These are phyloP conservation scores for Formicarius rufipectus DNA, from an alignment of 2,113 vertebrate genomes.

Conservation along the genomic window DNA sequence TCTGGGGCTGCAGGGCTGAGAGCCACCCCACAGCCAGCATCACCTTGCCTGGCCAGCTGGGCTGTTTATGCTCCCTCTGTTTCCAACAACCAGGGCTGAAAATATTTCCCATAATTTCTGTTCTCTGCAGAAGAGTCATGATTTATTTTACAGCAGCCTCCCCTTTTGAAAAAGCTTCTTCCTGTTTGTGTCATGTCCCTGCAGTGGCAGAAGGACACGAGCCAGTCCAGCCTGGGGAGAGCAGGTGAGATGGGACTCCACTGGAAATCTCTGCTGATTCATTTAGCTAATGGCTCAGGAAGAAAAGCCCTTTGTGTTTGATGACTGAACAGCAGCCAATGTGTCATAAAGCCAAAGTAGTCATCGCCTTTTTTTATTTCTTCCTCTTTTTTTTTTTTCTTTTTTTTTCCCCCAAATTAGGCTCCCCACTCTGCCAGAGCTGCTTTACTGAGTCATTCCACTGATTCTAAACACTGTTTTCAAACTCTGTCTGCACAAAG, in stretches of 20 bases:
- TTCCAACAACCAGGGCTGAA: background rate
- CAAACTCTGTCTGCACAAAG: background rate
- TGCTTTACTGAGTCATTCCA: background rate
- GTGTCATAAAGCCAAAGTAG: background rate
- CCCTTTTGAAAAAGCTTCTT: slow-evolving; percentile 1
- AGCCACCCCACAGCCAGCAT: background rate
- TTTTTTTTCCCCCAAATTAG: background rate
- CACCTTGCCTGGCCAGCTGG: background rate
- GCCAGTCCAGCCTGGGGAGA: background rate
- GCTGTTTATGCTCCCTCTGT: background rate
- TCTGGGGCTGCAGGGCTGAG: background rate
- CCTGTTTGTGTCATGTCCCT: background rate
- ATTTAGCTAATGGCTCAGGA: background rate
- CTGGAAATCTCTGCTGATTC: slow-evolving; percentile 23
- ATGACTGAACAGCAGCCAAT: background rate
- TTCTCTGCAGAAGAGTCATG: background rate
- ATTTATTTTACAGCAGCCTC: slow-evolving; percentile 12
- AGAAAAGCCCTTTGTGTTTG: slow-evolving; percentile 32
- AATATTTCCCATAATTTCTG: slow-evolving; percentile 11
- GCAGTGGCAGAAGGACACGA: background rate
- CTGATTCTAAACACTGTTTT: background rate
- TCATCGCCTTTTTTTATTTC: background rate
- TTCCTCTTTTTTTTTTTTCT: background rate
- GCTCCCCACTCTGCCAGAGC: background rate
- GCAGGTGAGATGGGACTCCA: background rate